These are phyloP conservation scores for Clavelina lepadiformis DNA, from an alignment of 23 tunicate genomes.

Conservation along the genomic window DNA sequence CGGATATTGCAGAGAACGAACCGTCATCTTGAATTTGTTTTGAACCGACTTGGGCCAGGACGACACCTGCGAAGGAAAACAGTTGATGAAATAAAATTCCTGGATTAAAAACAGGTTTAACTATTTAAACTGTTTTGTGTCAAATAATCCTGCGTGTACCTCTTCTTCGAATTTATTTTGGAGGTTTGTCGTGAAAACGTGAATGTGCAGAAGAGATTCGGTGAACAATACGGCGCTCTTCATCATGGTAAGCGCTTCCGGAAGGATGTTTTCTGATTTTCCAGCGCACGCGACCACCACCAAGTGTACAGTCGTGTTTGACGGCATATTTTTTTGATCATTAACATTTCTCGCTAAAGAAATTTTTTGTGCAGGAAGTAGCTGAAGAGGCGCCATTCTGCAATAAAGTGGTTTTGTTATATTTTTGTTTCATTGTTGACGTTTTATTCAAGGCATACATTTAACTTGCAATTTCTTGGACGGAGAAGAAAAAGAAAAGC, in stretches of 20 bases:
- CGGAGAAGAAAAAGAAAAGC: too few species aligned
- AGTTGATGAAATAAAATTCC: not conserved
- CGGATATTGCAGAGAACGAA: constrained; percentile 59
- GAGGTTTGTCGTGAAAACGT: constrained; percentile 50
- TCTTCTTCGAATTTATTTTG: constrained; percentile 20
- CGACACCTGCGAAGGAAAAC: constrained; percentile 19
- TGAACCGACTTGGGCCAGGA: constrained; percentile 25
- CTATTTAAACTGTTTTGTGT: not conserved
- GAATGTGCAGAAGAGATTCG: constrained; percentile 25
- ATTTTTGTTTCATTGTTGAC: too few species aligned
- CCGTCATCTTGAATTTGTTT: constrained; percentile 10
- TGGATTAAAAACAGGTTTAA: not conserved
- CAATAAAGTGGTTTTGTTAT: too few species aligned
- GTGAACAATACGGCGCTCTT: constrained; percentile 85
- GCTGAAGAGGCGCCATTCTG: too few species aligned
- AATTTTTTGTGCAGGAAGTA: not conserved
- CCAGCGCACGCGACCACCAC: constrained; percentile 93
- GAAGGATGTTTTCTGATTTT: constrained; percentile 27
- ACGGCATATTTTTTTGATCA: not conserved
- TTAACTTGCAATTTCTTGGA: too few species aligned
- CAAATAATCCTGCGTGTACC: constrained; percentile 1
- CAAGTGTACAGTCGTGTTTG: constrained; percentile 52
- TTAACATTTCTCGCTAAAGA: not conserved
- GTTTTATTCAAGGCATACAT: too few species aligned
- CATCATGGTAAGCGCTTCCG: constrained; percentile 68